Base-by-base conservation (phyloP, 35 echinoderm and acorn worm genomes). In the Amphiura filiformis region DNA sequence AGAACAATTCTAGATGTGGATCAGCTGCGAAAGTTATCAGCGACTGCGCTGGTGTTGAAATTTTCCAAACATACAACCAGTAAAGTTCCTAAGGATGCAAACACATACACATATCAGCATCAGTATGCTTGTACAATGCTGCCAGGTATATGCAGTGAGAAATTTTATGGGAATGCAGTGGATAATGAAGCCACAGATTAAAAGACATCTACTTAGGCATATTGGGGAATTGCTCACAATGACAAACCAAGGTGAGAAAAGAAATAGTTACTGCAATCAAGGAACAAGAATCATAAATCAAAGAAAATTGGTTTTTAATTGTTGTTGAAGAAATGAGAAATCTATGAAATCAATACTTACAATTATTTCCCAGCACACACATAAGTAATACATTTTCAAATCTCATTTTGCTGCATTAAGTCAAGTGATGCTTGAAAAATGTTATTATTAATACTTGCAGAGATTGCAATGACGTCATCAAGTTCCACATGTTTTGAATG, bases 81-180 rank as follows among this genome's bases (percentile, higher is more conserved):
- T 23, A 94, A 89, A 76, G 90, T 94, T 22, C 88, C 81, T 61
- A 97, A 97, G 56, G 89, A 95, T 70, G 56, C 38, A 39, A 37
- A 47, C 34, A 88, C 57, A 47, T 81, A 44, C 26, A 88, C 84
- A 9, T 64, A 81, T n/a, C 89, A 94, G 40, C 93, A 94, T 81
- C 87, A 88, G 38, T 99, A 99, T 35, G 92, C 86, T 38, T 99
- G 96, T 52, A 92, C 85, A 56, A 92, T 99, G 96, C 84, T 99
- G 34, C 96, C 96, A 2, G 82, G 90, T 56, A 91, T 94, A 65
- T 99, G 96, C 56, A 87, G 87, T 38, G 93, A 99, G 76, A 92
- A 95, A 57, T 99, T 99, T 57, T 89, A 80, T 47, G 96, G 96
- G 17, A 88, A 88, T 36, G 87, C 61, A 36, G 87, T 84, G 26